Base-by-base conservation (phyloP, 2,797 vertebrate genomes). In the Phoeniculus purpureus region DNA sequence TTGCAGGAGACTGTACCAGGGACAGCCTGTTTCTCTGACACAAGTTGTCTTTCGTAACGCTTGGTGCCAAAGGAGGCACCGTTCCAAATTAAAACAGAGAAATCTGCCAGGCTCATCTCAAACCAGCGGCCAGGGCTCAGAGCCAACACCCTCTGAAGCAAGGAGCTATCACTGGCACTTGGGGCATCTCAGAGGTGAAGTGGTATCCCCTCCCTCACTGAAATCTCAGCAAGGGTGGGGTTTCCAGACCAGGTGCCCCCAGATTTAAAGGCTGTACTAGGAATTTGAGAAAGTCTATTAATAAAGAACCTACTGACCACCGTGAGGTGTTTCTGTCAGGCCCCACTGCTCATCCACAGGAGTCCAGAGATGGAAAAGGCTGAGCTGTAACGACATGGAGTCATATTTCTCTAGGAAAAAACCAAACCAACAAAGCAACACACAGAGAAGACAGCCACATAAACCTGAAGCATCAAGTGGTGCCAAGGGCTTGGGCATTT, bases 11-110 rank as follows among this genome's bases (percentile, higher is more conserved):
- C 4, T 2, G 20, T 70, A 56, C 19, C 2, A 26, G 76, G 58
- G 71, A 92, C 78, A 73, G 80, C 9, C n/a, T 80, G 66, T 76
- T 87, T 81, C 60, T 95, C 23, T 64, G 73, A 83, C 17, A 59
- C 81, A 86, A 96, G 78, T 34, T 85, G 48, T 29, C 62, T 86
- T 83, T 68, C 74, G 47, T 32, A 59, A 92, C 81, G 70, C 52
- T 93, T 88, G 76, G 48, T 89, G 92, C 77, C 68, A 85, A 88
- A 81, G 66, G 32, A 85, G 21, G n/a, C 83, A 67, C 51, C 68
- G 60, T 85, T 94, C 75, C 83, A 91, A 87, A 74, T 89, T 40
- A 77, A 76, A 94, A 21, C 20, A 58, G 73, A 75, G 73, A 93
- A 91, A 84, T 85, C 51, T 78, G 18, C 19, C 59, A 65, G 76